Conservation (phyloP, 2,797 vertebrate species). For the Stomatorhinus walkeri region DNA sequence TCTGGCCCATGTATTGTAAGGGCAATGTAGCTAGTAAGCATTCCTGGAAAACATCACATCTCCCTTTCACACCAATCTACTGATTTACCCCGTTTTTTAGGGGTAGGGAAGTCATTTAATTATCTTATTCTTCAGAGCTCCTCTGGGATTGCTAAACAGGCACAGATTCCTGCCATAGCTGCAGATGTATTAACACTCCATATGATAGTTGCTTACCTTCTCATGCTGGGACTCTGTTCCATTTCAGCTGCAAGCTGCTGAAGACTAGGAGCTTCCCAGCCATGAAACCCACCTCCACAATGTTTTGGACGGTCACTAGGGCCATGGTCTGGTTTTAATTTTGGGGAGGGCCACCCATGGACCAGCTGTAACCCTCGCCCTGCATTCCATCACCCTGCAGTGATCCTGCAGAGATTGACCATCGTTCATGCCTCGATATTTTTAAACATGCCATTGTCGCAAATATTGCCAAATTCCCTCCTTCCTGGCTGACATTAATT, state of each 20-base stretch:
- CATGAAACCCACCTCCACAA: background rate
- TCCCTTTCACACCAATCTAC: background rate
- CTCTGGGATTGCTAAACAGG: background rate
- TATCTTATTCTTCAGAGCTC: background rate
- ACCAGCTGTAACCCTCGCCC: background rate
- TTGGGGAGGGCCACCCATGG: background rate
- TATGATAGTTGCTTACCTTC: background rate
- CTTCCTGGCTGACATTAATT: background rate
- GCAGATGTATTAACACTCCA: background rate
- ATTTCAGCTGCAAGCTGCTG: background rate
- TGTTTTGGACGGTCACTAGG: background rate
- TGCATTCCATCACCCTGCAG: background rate
- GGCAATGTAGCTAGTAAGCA: background rate
- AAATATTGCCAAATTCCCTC: background rate
- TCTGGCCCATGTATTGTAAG: background rate
- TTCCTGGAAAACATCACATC: conserved; percentile 3
- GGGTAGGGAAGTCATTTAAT: background rate
- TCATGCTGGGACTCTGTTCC: background rate
- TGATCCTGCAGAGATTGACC: background rate
- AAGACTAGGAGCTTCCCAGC: background rate
- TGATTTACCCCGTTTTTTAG: background rate
- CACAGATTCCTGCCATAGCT: background rate
- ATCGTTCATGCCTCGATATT: background rate
- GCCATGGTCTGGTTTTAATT: background rate
- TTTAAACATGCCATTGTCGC: background rate